Base-by-base conservation (phyloP, 2,888 invertebrate species). In the Cataglyphis rosenhaueri region DNA sequence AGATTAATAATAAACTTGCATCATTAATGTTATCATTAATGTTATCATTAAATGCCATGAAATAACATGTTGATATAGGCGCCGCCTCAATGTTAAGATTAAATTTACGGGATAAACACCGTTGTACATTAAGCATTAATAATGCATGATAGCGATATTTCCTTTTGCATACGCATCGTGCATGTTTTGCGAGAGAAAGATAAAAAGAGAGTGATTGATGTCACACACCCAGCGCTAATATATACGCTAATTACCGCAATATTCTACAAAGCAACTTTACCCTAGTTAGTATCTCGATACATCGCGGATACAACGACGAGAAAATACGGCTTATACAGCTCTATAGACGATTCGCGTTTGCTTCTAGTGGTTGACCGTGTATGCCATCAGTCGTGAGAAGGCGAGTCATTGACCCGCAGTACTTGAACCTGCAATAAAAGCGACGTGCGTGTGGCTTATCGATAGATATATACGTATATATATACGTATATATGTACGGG, bases 371-470 rank as follows among this genome's bases (percentile, higher is more conserved):
- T 25, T 32, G 68, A 68, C 18, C 62, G 35, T 59, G 71, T 75
- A 66, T 68, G 57, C 75, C 64, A 55, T 38, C 76, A 44, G 48
- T 52, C 32, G 71, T 32, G 38, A 52, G 52, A 68, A 66, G 52
- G 55, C 64, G 59, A 66, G 44, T 44, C 70, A 25, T 83, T 65
- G 76, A 78, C 78, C 71, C 59, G 68, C 65, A 73, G 59, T 57
- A 83, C 74, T 78, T 76, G 83, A 83, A 83, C 71, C 73, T 70
- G 76, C 76, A 66, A 83, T 84, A 81, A 83, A 83, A 65, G 64
- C 55, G 48, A 21, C 75, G 75, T 68, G 76, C 74, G 84, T 82
- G 85, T 52, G 44, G 70, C 81, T 83, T 85, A 85, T 83, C 85
- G 52, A 41, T 21, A 44, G 41, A 61, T 25, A 52, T 21, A 29